A percentile compares a stretch with the other conserved stretches of the same genome.
These are phyloP conservation scores for Monomorium pharaonis DNA, from an alignment of 1,140 invertebrate species.

Conservation along the genomic window DNA sequence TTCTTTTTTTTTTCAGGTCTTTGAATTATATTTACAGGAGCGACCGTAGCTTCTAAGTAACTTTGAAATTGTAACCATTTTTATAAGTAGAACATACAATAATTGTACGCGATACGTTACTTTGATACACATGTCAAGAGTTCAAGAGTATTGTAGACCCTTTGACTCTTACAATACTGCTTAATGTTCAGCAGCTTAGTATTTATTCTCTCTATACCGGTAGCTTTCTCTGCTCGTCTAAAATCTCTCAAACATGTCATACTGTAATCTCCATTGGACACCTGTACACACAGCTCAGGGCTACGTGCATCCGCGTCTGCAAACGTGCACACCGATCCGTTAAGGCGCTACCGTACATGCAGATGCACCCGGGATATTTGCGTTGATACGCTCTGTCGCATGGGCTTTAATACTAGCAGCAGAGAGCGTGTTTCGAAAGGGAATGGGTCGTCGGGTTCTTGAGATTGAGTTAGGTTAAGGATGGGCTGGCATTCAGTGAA, in stretches of 20 bases:
- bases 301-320: constrained; percentile 24
- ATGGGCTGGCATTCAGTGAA: constrained; percentile 12
- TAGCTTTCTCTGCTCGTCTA: not conserved
- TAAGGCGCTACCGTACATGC: constrained; percentile 15
- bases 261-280: constrained; percentile 47
- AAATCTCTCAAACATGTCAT: constrained; percentile 54
- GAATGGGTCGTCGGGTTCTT: not conserved
- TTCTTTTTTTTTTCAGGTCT: not conserved
- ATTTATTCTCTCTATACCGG: not conserved
- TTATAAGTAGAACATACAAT: not conserved
- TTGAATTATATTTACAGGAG: not conserved
- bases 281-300: constrained; percentile 56
- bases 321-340: constrained; percentile 21
- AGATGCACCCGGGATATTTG: constrained; percentile 22
- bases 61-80: not conserved
- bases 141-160: not conserved
- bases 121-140: not conserved
- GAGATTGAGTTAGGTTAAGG: constrained; percentile 58
- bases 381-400: constrained; percentile 1
- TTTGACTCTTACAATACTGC: not conserved
- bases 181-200: not conserved
- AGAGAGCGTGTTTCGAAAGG: constrained; percentile 15
- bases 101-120: not conserved
- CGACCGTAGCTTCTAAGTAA: not conserved
- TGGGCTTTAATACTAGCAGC: not conserved